Evolutionary conservation across 2,888 invertebrate genomes (phyloP), one percentile per base, ranked within the genome.

Genomic region (Dryadula phaetusa): DNA sequence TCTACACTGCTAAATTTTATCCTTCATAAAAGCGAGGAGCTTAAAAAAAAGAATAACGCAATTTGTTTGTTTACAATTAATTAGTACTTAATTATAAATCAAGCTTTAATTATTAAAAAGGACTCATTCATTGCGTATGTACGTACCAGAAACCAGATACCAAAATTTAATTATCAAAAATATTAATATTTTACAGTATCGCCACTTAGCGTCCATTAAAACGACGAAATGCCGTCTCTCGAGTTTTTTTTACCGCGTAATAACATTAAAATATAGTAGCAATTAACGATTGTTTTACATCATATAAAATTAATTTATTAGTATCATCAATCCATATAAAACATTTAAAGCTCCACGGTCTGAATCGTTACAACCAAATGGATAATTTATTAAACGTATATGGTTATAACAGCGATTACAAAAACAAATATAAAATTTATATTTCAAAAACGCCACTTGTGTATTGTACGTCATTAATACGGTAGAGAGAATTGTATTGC

Each of bases 271-370:
- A 56, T 54, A 28, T 60, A 60, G 42, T 49, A 18, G 49, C 37
- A 42, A 65, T 65, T 60, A 60, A 65, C 18, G 44, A 58, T 60
- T 60, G 49, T 65, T 58, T 49, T 49, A 65, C 49, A 60, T 42
- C 40, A 42, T 65, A 49, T 65, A 40, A 65, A 60, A 60, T 49
- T 60, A 60, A 65, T 65, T 65, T 65, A 65, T 65, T 65, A 42
- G 16, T 42, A 25, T 16, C 58, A 60, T 65, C 64, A 65, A 60
- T 52, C 47, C 64, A 42, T 64, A 58, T 49, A 47, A 54, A 58
- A 58, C 40, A 16, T 20, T 37, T 42, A 60, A 60, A 40, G 42
- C 46, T 28, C 16, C 40, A 56, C 32, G 40, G 16, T 28, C 4
- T 40, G 28, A 40, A n/a, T 42, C 58, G 28, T 64, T 49, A 20